A percentile compares a stretch with the other conserved stretches of the same genome.
These are phyloP conservation scores for Nemotelus pantherinus DNA, from an alignment of 2,888 invertebrate species.

Conservation along the genomic window DNA sequence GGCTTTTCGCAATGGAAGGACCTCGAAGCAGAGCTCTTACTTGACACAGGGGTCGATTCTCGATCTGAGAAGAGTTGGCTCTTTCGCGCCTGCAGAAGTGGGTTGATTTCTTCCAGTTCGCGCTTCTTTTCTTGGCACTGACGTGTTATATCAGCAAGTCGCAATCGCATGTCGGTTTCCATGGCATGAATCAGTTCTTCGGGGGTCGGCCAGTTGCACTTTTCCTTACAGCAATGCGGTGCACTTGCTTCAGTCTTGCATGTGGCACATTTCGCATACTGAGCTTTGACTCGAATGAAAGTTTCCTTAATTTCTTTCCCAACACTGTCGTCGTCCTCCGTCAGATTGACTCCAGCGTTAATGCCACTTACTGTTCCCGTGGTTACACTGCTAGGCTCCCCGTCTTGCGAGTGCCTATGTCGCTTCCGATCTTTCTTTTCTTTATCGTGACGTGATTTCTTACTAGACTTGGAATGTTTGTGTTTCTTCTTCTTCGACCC, in stretches of 20 bases:
- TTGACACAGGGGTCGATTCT: constrained; percentile 49
- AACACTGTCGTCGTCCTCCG: constrained; percentile 56
- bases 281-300: constrained; percentile 51
- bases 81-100: constrained; percentile 44
- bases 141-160: constrained; percentile 81
- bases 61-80: constrained; percentile 41
- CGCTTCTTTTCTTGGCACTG: constrained; percentile 85
- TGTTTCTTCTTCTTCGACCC: constrained; percentile 64
- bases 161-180: constrained; percentile 84
- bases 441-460: constrained; percentile 59
- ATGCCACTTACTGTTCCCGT: neutral
- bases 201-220: constrained; percentile 65
- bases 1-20: constrained; percentile 24
- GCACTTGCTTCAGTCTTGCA: constrained; percentile 46
- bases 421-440: constrained; percentile 47
- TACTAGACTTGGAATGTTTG: constrained; percentile 65
- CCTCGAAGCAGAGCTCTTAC: constrained; percentile 45
- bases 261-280: constrained; percentile 58
- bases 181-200: constrained; percentile 75
- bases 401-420: constrained; percentile 60
- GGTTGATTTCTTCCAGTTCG: constrained; percentile 75
- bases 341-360: constrained; percentile 54
- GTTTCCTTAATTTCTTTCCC: constrained; percentile 53
- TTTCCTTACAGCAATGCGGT: constrained; percentile 52
- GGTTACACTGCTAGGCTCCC: neutral